A percentile compares a stretch with the other conserved stretches of the same genome.
Evolutionary conservation across 1,140 invertebrate genomes (phyloP).

Genomic region (Hyles euphorbiae): DNA sequence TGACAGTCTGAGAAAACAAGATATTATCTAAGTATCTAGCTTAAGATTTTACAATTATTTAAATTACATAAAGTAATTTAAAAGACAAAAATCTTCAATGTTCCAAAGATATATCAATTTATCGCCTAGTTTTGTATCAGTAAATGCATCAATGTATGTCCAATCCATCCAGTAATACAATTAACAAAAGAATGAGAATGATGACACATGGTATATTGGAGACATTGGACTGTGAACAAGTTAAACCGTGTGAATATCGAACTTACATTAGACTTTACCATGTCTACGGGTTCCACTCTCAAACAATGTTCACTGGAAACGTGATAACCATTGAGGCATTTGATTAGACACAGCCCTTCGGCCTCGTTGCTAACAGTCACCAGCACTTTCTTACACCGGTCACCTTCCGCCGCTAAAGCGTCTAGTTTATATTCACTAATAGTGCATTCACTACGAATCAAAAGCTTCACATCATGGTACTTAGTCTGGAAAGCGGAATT

Average conservation of each 20-base stretch:
- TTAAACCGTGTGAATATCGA: neutral
- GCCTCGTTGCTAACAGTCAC: slow-evolving; percentile 47
- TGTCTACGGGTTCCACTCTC: slow-evolving; percentile 37
- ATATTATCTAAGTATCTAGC: too few relatives aligned
- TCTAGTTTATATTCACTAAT: slow-evolving; percentile 59
- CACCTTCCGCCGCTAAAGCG: slow-evolving; percentile 35
- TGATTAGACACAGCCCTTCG: slow-evolving; percentile 46
- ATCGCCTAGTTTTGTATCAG: too few relatives aligned
- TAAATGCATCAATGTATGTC: too few relatives aligned
- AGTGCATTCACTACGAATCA: slow-evolving; percentile 53
- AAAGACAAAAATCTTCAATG: too few relatives aligned
- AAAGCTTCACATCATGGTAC: slow-evolving; percentile 47
- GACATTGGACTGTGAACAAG: neutral
- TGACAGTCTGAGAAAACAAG: too few relatives aligned
- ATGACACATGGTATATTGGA: too few relatives aligned
- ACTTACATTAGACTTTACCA: slow-evolving; percentile 44
- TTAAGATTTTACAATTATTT: too few relatives aligned
- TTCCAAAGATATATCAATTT: too few relatives aligned
- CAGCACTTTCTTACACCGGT: slow-evolving; percentile 49
- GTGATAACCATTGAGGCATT: slow-evolving; percentile 49
- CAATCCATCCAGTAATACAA: too few relatives aligned
- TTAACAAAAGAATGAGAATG: too few relatives aligned
- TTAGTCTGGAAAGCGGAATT: slow-evolving; percentile 39
- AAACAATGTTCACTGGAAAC: slow-evolving; percentile 33
- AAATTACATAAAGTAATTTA: too few relatives aligned